Evolutionary conservation across 2,888 invertebrate genomes (phyloP), one percentile per base, ranked within the genome.

Genomic region (Tetragonula carbonaria): DNA sequence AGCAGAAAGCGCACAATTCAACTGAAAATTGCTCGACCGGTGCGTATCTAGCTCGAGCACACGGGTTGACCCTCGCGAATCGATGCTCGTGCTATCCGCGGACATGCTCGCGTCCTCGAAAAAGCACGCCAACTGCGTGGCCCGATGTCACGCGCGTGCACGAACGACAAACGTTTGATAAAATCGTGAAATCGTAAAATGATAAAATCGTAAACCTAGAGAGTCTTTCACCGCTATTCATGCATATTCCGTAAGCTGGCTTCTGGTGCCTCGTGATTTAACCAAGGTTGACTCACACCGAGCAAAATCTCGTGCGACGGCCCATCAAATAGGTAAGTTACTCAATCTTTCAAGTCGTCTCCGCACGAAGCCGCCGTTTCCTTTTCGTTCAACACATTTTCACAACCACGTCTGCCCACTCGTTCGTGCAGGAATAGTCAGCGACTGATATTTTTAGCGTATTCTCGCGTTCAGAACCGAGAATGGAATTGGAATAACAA

Each of bases 171-270:
- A 45, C 8, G 57, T n/a, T 4, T 50, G 84, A 84, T 84, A 84
- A 82, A 77, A 78, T 82, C 74, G 65, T 45, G 2, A 45, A 28
- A 28, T 28, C 28, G 28, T 28, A 2, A 28, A 28, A 28, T 50
- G 84, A 84, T 84, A 84, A 82, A 77, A 78, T 82, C 74, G 65
- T 45, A 8, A 45, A 51, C 65, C 62, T 14, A 59, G 45, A 71
- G 72, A 51, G 53, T 59, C 57, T 74, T 71, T 50, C 63, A 53
- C 73, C 72, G 21, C 82, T 73, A 71, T 83, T 79, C 72, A 72
- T 78, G 82, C 78, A 74, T 23, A 23, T 23, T 82, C 45, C 55
- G 51, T 66, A 70, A 57, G 63, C 45, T 28, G 38, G 71, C 72
- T 82, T 65, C 33, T 33, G 51, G 38, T 78, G 65, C 16, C 45